phyloP scores from a whole-genome alignment of 2,888 invertebrate genomes.

The Cataglyphis altisquamis region DNA sequence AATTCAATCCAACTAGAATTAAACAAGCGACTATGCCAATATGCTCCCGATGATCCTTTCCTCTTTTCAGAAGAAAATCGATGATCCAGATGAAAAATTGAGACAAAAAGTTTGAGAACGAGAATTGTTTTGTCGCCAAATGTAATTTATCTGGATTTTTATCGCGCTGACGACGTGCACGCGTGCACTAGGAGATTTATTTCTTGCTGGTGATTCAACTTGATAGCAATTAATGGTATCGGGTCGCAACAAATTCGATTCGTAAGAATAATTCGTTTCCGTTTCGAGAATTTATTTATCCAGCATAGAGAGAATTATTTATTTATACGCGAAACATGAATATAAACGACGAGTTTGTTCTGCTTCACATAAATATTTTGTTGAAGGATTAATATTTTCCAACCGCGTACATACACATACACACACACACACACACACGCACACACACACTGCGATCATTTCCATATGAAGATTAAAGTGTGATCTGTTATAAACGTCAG shows the following conservation, averaged over 20 bases:
- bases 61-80: slow-evolving; percentile 35
- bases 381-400: slow-evolving; percentile 36
- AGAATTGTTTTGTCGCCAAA: slow-evolving; percentile 32
- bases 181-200: slow-evolving; percentile 32
- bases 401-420: neutral
- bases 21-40: slow-evolving; percentile 42
- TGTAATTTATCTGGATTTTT: slow-evolving; percentile 54
- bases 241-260: neutral
- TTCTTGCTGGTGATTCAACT: slow-evolving; percentile 20
- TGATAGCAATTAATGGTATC: slow-evolving; percentile 24
- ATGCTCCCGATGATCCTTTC: slow-evolving; percentile 15
- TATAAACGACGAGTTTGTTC: slow-evolving; percentile 8
- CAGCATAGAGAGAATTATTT: neutral
- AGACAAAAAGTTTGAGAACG: slow-evolving; percentile 28
- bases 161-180: slow-evolving; percentile 66
- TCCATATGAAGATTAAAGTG: slow-evolving; percentile 24
- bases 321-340: slow-evolving; percentile 12
- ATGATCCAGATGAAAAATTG: neutral
- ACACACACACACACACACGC: no score
- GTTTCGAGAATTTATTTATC: slow-evolving; percentile 15
- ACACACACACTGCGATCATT: slow-evolving; percentile 21
- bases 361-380: neutral
- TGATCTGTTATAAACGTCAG: slow-evolving; percentile 40
- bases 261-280: slow-evolving; percentile 11
- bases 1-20: slow-evolving; percentile 76